A percentile compares a stretch with the other conserved stretches of the same genome.
These are phyloP conservation scores for Coremacera marginata DNA, from an alignment of 2,888 invertebrate genomes.

Conservation along the genomic window DNA sequence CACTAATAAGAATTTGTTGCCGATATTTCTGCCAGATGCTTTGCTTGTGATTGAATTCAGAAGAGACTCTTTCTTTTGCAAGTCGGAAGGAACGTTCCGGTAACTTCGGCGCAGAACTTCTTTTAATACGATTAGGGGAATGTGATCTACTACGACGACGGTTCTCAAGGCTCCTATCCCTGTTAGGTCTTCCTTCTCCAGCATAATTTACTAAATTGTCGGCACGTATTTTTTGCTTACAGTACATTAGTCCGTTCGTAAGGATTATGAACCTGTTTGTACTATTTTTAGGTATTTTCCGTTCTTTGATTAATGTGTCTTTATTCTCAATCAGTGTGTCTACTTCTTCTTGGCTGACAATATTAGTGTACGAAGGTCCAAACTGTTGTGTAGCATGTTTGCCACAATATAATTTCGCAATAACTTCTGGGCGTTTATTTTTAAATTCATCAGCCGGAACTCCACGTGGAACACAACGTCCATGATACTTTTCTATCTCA, in stretches of 20 bases:
- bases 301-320: background rate
- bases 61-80: background rate
- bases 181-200: background rate
- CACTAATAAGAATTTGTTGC: constrained; percentile 40
- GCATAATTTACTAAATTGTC: background rate
- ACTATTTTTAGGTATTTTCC: constrained; percentile 25
- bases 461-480: constrained; percentile 76
- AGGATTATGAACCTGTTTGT: background rate
- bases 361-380: constrained; percentile 71
- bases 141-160: constrained; percentile 12
- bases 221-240: background rate
- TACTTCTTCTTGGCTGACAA: constrained; percentile 65
- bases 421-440: constrained; percentile 72
- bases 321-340: constrained; percentile 50
- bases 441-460: constrained; percentile 77
- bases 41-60: constrained; percentile 10
- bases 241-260: background rate
- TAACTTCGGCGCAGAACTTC: background rate
- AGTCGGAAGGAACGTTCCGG: background rate
- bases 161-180: background rate
- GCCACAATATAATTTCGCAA: constrained; percentile 75
- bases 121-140: constrained; percentile 13
- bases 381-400: constrained; percentile 74
- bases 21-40: constrained; percentile 49
- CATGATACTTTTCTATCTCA: constrained; percentile 79